Percentiles rank a stretch among this genome's conserved stretches.
Conservation (phyloP, 2,113 vertebrate species). For the Tretioscincus oriximinensis region DNA sequence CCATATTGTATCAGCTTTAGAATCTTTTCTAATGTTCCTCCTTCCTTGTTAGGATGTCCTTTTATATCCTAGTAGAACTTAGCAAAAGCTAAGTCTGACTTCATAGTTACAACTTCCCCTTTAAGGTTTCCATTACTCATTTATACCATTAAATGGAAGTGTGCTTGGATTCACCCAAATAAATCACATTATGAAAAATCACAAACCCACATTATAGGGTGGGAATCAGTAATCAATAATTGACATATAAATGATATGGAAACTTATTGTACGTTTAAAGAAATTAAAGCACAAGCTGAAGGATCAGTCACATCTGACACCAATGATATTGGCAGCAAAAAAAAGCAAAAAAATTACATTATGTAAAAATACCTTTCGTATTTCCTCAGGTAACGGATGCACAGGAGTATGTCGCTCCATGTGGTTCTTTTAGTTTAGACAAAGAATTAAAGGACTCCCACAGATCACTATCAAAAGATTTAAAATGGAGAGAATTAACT, state of each 20-base stretch:
- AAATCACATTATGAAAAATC: not conserved
- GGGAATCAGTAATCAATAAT: not conserved
- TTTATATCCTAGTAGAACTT: not conserved
- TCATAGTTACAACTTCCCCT: not conserved
- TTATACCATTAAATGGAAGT: accelerated
- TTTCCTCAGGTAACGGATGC: slow-evolving; percentile 70
- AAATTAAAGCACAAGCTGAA: not conserved
- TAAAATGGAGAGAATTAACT: slow-evolving; percentile 27
- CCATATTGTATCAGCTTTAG: not conserved
- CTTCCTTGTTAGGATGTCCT: not conserved
- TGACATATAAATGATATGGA: not conserved
- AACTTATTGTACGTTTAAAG: not conserved
- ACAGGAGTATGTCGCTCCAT: slow-evolving; percentile 68
- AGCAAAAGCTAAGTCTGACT: not conserved
- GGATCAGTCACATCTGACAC: too few species aligned
- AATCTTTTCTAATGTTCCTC: not conserved
- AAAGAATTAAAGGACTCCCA: slow-evolving; percentile 4
- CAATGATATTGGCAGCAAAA: too few species aligned
- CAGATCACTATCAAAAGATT: slow-evolving; percentile 42
- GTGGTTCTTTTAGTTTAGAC: slow-evolving; percentile 17
- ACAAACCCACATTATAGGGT: not conserved
- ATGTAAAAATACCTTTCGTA: too few species aligned
- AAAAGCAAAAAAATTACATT: too few species aligned
- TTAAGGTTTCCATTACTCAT: accelerated
- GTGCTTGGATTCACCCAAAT: not conserved